Evolutionary conservation across 2,888 invertebrate genomes (phyloP), one percentile per base, ranked within the genome.

Genomic region (Limenitis camilla): DNA sequence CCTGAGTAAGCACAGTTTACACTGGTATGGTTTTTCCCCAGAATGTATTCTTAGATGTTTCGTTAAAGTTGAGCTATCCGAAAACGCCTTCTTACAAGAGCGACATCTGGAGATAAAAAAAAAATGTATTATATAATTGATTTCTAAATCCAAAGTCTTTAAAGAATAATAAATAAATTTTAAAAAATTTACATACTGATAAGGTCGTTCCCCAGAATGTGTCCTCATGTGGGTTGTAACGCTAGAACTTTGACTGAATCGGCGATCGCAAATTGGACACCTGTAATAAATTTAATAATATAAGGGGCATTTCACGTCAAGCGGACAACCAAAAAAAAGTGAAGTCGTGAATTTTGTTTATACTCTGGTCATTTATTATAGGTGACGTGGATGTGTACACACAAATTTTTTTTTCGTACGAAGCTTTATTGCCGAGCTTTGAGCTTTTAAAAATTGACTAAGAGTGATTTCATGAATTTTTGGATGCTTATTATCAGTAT

Each of bases 181-280:
- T 35, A 32, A 35, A 29, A 5, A 44, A 7, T 30, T 5, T 28
- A 72, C 80, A 79, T 70, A 91, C 89, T 92, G 91, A 79, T 99
- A 98, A 0, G 99, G 99, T 53, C 98, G 90, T 77, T 99, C 98
- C n/a, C 98, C 99, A n/a, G 97, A 97, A 85, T 99, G 99, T n/a
- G 99, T 99, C 73, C 99, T 91, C 97, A 98, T 98, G 89, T 99
- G 99, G 62, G 99, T 99, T 52, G 99, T 99, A 49, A 99, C 97
- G 58, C 92, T 92, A 48, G 93, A 93, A 67, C 97, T 97, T 76
- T 99, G 99, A 55, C 98, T 98, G 81, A 99, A 99, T 67, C 97
- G 91, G 56, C 99, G 91, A 75, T 97, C 96, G 81, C 99, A 99
- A 63, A 99, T 96, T 27, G 96, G 96, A 89, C 99, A 99, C 64